Percentiles rank a stretch among this genome's conserved stretches.
Evolutionary conservation across 2,113 vertebrate genomes (phyloP).

Genomic region (Martes martes): DNA sequence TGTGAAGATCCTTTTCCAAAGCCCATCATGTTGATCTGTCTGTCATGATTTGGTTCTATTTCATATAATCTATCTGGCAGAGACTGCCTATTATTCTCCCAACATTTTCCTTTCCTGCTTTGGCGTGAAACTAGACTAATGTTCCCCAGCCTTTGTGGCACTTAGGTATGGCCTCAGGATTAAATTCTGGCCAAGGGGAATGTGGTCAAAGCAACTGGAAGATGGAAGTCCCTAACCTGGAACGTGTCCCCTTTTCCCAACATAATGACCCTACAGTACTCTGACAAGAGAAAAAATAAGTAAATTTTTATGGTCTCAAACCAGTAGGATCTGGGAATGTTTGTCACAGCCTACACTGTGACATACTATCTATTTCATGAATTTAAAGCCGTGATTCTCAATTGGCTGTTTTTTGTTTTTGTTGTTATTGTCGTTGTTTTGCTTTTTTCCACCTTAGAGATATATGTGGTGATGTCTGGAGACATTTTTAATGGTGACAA

Average conservation of each 20-base stretch:
- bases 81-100: background rate
- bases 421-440: too few species aligned
- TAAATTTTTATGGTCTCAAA: background rate
- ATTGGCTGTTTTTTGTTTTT: background rate
- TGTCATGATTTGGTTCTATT: background rate
- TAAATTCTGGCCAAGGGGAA: background rate
- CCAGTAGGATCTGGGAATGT: background rate
- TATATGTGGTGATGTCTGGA: background rate
- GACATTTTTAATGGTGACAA: background rate
- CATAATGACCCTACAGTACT: background rate
- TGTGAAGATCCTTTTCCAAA: background rate
- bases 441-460: background rate
- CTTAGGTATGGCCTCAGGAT: background rate
- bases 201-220: background rate
- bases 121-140: background rate
- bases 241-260: background rate
- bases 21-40: background rate
- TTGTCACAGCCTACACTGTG: background rate
- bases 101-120: background rate
- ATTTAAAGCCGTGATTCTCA: background rate
- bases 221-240: background rate
- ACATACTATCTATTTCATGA: background rate
- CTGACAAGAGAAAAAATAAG: background rate
- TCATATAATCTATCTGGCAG: background rate
- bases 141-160: background rate